These are phyloP conservation scores for Nicator chloris DNA, from an alignment of 2,113 vertebrate genomes.

Conservation along the genomic window DNA sequence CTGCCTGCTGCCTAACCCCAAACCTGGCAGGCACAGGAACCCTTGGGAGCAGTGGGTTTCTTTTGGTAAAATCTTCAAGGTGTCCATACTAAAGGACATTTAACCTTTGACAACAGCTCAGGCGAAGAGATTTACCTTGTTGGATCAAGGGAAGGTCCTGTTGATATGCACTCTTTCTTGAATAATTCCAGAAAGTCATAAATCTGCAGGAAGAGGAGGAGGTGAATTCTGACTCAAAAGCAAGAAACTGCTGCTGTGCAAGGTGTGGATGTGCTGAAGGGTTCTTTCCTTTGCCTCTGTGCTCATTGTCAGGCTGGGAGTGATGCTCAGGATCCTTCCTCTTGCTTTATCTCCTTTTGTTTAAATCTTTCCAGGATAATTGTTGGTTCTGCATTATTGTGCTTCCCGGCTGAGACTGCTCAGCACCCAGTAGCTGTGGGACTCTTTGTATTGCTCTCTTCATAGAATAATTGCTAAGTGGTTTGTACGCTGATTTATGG, in stretches of 20 bases:
- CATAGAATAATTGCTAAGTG: not conserved
- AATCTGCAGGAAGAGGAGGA: not conserved
- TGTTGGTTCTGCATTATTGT: not conserved
- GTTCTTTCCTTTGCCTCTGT: not conserved
- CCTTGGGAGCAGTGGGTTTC: not conserved
- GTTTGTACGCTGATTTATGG: not conserved
- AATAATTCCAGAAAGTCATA: not conserved
- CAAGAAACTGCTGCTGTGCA: not conserved
- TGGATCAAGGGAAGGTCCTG: not conserved
- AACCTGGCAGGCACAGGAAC: fast-evolving
- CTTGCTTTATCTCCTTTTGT: not conserved
- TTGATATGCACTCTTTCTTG: not conserved
- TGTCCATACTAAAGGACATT: not conserved
- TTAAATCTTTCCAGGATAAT: not conserved
- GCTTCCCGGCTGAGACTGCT: not conserved
- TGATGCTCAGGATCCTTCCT: not conserved
- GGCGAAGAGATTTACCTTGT: not conserved
- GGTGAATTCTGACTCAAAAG: not conserved
- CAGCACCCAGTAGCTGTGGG: not conserved
- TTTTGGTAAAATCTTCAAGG: not conserved
- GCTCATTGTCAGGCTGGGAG: not conserved
- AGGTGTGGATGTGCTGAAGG: not conserved
- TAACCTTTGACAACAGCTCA: not conserved
- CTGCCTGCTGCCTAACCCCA: not conserved
- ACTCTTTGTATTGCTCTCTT: not conserved